Percentiles rank a stretch among this genome's conserved stretches.
Conservation (phyloP, 2,888 invertebrate genomes). For the Tyria jacobaeae region DNA sequence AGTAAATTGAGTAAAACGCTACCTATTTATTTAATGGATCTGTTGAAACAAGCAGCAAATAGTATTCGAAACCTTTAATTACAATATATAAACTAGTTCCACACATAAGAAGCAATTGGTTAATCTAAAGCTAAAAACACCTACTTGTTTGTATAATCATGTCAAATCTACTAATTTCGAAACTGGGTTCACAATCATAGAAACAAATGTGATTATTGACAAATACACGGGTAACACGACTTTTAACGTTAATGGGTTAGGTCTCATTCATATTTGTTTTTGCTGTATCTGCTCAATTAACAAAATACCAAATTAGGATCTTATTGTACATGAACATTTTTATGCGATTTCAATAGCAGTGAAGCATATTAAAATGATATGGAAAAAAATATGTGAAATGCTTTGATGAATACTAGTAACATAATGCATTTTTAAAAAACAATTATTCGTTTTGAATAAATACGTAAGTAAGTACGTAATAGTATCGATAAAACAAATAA, state of each 20-base stretch:
- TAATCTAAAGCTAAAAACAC: slow-evolving; percentile 22
- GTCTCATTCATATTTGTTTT: too few species aligned
- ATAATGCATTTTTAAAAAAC: not conserved
- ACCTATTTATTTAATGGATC: not conserved
- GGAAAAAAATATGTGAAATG: not conserved
- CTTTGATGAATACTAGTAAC: not conserved
- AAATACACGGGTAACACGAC: slow-evolving; percentile 18
- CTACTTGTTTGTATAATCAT: slow-evolving; percentile 20
- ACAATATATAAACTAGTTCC: slow-evolving; percentile 22
- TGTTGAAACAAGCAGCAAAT: not conserved
- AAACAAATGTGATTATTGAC: slow-evolving; percentile 14
- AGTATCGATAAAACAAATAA: not conserved
- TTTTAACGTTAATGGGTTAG: slow-evolving; percentile 7
- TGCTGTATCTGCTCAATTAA: too few species aligned
- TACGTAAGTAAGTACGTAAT: not conserved
- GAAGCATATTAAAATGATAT: not conserved
- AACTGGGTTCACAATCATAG: slow-evolving; percentile 25
- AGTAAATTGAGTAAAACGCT: not conserved
- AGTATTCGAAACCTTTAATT: not conserved
- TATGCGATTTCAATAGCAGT: not conserved
- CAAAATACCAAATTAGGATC: too few species aligned
- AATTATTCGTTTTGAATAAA: not conserved
- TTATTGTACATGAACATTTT: not conserved
- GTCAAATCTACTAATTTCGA: slow-evolving; percentile 21
- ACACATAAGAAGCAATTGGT: slow-evolving; percentile 9